Conservation (phyloP, 1,140 invertebrate genomes). For the Chymomyza costata region DNA sequence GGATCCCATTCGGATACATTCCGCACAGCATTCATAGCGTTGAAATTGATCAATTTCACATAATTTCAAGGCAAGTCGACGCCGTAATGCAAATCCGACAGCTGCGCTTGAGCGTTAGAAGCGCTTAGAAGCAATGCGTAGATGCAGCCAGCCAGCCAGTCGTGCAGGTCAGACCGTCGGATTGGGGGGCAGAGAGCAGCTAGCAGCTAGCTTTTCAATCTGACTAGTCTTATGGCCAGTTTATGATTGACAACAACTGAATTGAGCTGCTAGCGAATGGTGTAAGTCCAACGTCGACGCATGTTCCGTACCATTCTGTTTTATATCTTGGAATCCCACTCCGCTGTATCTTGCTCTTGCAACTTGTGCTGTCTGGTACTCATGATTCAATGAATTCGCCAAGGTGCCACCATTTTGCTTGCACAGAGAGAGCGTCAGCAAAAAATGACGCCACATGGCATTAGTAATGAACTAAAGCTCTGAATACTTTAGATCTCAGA, state of each 20-base stretch:
- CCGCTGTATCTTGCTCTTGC: too few relatives aligned
- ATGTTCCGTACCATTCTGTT: slow-evolving; percentile 2
- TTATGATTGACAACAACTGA: slow-evolving; percentile 67
- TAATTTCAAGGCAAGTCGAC: slow-evolving; percentile 71
- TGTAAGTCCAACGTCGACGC: slow-evolving; percentile 24
- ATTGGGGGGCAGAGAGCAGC: slow-evolving; percentile 11
- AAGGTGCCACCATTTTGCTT: too few relatives aligned
- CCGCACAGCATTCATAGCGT: slow-evolving; percentile 34
- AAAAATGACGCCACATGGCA: too few relatives aligned
- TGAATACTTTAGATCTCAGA: too few relatives aligned
- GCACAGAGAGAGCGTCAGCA: too few relatives aligned
- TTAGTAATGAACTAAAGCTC: too few relatives aligned
- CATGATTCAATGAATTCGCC: too few relatives aligned
- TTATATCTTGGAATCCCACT: too few relatives aligned
- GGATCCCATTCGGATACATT: neutral
- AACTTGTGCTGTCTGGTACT: too few relatives aligned
- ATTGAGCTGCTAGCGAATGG: slow-evolving; percentile 47
- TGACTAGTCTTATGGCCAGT: slow-evolving; percentile 14
- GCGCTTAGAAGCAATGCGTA: neutral
- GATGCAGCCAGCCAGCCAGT: neutral
- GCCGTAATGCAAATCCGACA: slow-evolving; percentile 71
- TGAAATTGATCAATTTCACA: slow-evolving; percentile 74
- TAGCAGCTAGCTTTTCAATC: neutral
- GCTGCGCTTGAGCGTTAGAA: slow-evolving; percentile 57
- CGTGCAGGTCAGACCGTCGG: slow-evolving; percentile 1